phyloP scores from a whole-genome alignment of 1,140 invertebrate species.

The Contarinia nasturtii region DNA sequence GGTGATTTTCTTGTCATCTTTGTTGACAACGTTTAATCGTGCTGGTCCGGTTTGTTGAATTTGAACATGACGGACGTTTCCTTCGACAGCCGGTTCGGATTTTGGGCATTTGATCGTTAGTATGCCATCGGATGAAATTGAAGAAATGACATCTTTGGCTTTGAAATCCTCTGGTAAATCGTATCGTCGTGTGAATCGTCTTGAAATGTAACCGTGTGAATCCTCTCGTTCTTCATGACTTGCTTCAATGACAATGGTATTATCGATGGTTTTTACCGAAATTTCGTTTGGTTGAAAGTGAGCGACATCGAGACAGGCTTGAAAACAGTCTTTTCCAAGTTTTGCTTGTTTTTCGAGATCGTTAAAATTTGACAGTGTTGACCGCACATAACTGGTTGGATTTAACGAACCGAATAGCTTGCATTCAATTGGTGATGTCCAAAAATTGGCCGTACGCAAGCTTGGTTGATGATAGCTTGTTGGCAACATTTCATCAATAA shows the following conservation, averaged over 20 bases:
- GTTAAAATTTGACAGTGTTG: too few species aligned
- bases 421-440: too few species aligned
- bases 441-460: too few species aligned
- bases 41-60: constrained; percentile 16
- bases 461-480: too few species aligned
- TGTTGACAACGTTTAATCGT: constrained; percentile 9
- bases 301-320: constrained; percentile 45
- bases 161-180: constrained; percentile 40
- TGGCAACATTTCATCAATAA: too few species aligned
- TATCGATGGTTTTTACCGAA: constrained; percentile 49
- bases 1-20: constrained; percentile 15
- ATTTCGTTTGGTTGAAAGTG: constrained; percentile 57
- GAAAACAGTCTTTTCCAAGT: constrained; percentile 23
- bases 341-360: background rate
- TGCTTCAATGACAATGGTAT: constrained; percentile 41
- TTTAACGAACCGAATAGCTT: too few species aligned
- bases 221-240: constrained; percentile 48
- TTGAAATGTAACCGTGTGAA: constrained; percentile 30
- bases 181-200: constrained; percentile 50
- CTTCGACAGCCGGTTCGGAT: constrained; percentile 8
- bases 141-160: constrained; percentile 41
- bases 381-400: too few species aligned
- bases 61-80: constrained; percentile 19
- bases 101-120: constrained; percentile 40
- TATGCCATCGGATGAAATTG: constrained; percentile 50